Percentiles rank a stretch among this genome's conserved stretches.
Conservation (phyloP, 2,797 vertebrate species). For the Poeciliopsis turneri region DNA sequence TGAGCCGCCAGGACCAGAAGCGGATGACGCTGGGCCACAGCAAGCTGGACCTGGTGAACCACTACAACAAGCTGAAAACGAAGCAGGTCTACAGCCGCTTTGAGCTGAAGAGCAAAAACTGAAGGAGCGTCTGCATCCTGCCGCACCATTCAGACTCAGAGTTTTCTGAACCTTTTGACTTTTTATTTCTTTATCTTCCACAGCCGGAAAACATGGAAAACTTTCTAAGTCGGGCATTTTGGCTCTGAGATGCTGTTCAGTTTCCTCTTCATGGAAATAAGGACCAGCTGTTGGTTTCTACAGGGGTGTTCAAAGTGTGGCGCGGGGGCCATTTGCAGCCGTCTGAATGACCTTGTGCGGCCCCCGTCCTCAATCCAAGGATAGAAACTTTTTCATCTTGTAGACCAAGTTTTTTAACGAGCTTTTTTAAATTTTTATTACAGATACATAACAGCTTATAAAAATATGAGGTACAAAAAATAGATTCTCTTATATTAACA, state of each 20-base stretch:
- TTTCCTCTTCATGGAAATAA: neutral
- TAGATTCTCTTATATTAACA: too few relatives aligned
- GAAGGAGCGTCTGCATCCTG: neutral
- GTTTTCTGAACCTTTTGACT: neutral
- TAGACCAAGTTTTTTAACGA: too few relatives aligned
- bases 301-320: too few relatives aligned
- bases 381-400: too few relatives aligned
- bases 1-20: slow-evolving; percentile 83
- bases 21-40: slow-evolving; percentile 96
- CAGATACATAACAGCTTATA: too few relatives aligned
- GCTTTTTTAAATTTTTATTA: too few relatives aligned
- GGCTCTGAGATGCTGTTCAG: neutral
- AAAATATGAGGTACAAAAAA: too few relatives aligned
- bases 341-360: neutral
- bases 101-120: slow-evolving; percentile 83
- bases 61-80: slow-evolving; percentile 91
- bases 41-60: slow-evolving; percentile 95
- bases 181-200: neutral
- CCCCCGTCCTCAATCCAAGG: too few relatives aligned
- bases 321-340: too few relatives aligned
- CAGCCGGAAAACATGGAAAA: neutral
- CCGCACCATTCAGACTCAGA: neutral
- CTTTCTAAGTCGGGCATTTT: neutral
- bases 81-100: slow-evolving; percentile 92
- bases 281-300: neutral